Conservation (phyloP, 2,888 invertebrate genomes). For the Ectemnius cavifrons region DNA sequence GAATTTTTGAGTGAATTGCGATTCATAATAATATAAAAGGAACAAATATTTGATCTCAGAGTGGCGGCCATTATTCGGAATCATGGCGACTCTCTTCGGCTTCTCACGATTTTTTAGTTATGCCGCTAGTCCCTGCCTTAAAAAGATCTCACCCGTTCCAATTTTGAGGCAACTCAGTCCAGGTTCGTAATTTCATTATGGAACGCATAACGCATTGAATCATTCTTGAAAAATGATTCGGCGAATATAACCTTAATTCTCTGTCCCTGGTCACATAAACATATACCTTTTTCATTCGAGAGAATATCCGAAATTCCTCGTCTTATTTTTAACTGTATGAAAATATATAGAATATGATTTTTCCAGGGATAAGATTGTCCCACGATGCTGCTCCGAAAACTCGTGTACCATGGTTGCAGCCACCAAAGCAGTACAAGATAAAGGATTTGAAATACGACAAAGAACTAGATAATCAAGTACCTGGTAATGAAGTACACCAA, state of each 20-base stretch:
- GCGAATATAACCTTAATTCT: slow-evolving; percentile 31
- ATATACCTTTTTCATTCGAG: neutral
- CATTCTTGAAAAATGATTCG: neutral
- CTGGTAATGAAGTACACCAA: slow-evolving; percentile 55
- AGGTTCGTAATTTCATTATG: slow-evolving; percentile 49
- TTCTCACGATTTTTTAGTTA: slow-evolving; percentile 60
- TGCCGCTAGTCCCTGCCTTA: slow-evolving; percentile 59
- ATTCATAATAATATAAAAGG: neutral
- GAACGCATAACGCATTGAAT: neutral
- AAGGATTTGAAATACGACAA: slow-evolving; percentile 60
- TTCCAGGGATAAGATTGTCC: slow-evolving; percentile 46
- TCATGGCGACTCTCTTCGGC: slow-evolving; percentile 64
- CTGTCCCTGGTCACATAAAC: neutral
- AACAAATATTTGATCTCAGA: neutral
- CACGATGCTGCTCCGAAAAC: slow-evolving; percentile 39
- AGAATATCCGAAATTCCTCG: neutral
- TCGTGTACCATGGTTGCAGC: slow-evolving; percentile 63
- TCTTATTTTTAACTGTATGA: neutral
- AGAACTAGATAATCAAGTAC: slow-evolving; percentile 62
- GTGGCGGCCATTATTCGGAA: slow-evolving; percentile 16
- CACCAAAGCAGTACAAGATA: slow-evolving; percentile 51
- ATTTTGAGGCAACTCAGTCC: slow-evolving; percentile 49
- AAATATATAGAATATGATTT: neutral
- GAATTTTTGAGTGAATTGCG: neutral
- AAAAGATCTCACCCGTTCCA: slow-evolving; percentile 48